phyloP scores from a whole-genome alignment of 2,797 vertebrate species.

The Fratercula arctica region DNA sequence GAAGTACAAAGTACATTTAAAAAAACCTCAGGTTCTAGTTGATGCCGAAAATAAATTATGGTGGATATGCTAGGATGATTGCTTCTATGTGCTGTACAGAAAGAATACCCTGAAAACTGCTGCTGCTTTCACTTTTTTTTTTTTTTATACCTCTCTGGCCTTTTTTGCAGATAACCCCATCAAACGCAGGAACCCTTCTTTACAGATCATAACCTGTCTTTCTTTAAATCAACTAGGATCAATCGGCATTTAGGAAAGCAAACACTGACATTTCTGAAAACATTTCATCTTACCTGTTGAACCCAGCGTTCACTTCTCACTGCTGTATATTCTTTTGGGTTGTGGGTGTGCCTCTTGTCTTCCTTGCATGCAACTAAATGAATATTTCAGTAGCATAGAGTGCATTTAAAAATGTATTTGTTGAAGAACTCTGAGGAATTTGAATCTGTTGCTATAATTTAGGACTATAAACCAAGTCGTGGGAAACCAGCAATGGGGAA shows the following conservation, averaged over 20 bases:
- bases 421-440: neutral
- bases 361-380: neutral
- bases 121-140: neutral
- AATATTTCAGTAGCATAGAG: neutral
- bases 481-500: neutral
- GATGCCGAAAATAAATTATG: fast-evolving
- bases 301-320: neutral
- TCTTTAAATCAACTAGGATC: neutral
- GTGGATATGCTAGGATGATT: neutral
- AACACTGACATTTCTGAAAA: neutral
- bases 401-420: neutral
- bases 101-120: neutral
- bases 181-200: neutral
- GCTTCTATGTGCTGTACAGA: neutral
- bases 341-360: neutral
- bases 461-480: neutral
- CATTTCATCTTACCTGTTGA: neutral
- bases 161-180: neutral
- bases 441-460: neutral
- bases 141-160: neutral
- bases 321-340: neutral
- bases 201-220: neutral
- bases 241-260: neutral
- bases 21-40: neutral
- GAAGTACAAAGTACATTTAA: neutral